Evolutionary conservation across 2,888 invertebrate genomes (phyloP).

Genomic region (Agrotis clavis): DNA sequence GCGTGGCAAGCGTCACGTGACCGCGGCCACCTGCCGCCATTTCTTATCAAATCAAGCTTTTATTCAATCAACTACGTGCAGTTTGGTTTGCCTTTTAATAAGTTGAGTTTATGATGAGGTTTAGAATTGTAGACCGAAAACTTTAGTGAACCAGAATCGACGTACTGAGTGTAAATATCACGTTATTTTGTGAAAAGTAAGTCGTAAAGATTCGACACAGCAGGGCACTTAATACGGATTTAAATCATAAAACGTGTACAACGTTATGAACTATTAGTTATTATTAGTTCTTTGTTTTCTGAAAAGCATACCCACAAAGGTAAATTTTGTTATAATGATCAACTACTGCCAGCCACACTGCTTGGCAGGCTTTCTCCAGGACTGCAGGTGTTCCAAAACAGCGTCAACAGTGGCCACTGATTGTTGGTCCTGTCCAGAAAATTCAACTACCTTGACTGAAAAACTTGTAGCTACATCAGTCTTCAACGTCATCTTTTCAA

Average conservation of each 20-base stretch:
- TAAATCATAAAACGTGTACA: background rate
- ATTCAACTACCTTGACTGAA: background rate
- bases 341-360: too few species aligned
- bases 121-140: background rate
- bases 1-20: slow-evolving; percentile 63
- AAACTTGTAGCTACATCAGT: background rate
- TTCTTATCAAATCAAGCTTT: slow-evolving; percentile 41
- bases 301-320: background rate
- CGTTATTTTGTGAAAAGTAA: background rate
- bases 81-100: slow-evolving; percentile 13
- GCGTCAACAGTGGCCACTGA: too few species aligned
- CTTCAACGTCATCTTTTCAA: too few species aligned
- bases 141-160: background rate
- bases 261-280: background rate
- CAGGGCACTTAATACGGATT: too few species aligned
- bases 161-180: background rate
- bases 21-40: slow-evolving; percentile 35
- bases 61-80: slow-evolving; percentile 23
- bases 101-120: background rate
- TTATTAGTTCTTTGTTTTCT: background rate
- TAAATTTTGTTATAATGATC: too few species aligned
- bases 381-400: too few species aligned
- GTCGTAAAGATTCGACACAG: background rate
- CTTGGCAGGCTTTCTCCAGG: too few species aligned
- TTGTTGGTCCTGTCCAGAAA: background rate